These are phyloP conservation scores for Apocheima hispidaria DNA, from an alignment of 2,888 invertebrate genomes.

Conservation along the genomic window DNA sequence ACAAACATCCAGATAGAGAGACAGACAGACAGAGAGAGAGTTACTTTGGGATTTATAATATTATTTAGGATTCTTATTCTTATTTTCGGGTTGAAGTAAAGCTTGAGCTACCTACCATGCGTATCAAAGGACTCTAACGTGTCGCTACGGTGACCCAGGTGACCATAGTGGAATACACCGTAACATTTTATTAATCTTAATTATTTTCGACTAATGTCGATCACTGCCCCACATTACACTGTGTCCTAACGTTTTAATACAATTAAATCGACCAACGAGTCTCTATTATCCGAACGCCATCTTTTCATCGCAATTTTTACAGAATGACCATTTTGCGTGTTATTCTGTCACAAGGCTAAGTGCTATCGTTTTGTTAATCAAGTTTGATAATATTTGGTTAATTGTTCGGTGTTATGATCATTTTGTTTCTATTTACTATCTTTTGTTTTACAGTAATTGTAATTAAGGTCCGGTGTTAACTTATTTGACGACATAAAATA, in stretches of 20 bases:
- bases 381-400: conserved; percentile 34
- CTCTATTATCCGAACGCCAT: conserved; percentile 78
- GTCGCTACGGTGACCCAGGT: too few species aligned
- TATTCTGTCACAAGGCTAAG: conserved; percentile 47
- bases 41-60: too few species aligned
- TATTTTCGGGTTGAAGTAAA: too few species aligned
- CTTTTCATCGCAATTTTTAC: conserved; percentile 77
- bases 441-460: background rate
- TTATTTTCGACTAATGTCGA: background rate
- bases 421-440: conserved; percentile 3
- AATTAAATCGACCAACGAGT: conserved; percentile 79
- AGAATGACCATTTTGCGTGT: conserved; percentile 82
- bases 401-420: conserved; percentile 22
- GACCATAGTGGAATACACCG: too few species aligned
- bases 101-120: too few species aligned
- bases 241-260: conserved; percentile 78
- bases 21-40: too few species aligned
- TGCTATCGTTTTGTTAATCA: conserved; percentile 38
- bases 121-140: too few species aligned
- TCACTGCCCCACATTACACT: conserved; percentile 23
- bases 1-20: too few species aligned
- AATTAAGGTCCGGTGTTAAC: background rate
- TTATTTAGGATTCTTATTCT: too few species aligned
- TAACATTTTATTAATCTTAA: too few species aligned
- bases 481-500: too few species aligned